A percentile compares a stretch with the other conserved stretches of the same genome.
Evolutionary conservation across 1,140 invertebrate genomes (phyloP).

Genomic region (Drosophila novamexicana): DNA sequence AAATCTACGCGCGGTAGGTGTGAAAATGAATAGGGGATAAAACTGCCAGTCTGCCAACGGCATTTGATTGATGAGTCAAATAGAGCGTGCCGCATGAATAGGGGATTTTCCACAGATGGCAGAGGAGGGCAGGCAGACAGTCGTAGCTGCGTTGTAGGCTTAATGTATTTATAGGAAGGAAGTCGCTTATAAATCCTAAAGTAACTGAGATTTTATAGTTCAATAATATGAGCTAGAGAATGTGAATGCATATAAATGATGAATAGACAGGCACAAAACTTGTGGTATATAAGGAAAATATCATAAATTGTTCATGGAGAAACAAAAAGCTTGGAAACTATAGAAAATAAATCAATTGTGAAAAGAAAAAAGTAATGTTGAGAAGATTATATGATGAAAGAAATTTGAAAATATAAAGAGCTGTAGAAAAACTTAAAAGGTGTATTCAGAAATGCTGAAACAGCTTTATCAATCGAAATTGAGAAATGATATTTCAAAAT

Average conservation of each 20-base stretch:
- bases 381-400: not conserved
- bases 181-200: constrained; percentile 45
- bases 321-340: not conserved
- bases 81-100: constrained; percentile 76
- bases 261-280: constrained; percentile 22
- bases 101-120: constrained; percentile 57
- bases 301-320: not conserved
- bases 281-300: not conserved
- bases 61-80: constrained; percentile 73
- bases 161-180: constrained; percentile 63
- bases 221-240: constrained; percentile 32
- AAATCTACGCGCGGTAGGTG: constrained; percentile 58
- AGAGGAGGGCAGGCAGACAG: not conserved
- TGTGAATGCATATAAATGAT: not conserved
- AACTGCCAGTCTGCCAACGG: constrained; percentile 33
- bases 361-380: not conserved
- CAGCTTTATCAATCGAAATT: too few relatives aligned
- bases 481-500: too few relatives aligned
- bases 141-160: constrained; percentile 16
- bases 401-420: too few relatives aligned
- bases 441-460: too few relatives aligned
- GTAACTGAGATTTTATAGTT: constrained; percentile 43
- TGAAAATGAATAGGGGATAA: constrained; percentile 61
- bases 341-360: not conserved
- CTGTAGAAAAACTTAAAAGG: too few relatives aligned